Evolutionary conservation across 2,797 vertebrate species (phyloP).

Genomic region (Morus bassanus): DNA sequence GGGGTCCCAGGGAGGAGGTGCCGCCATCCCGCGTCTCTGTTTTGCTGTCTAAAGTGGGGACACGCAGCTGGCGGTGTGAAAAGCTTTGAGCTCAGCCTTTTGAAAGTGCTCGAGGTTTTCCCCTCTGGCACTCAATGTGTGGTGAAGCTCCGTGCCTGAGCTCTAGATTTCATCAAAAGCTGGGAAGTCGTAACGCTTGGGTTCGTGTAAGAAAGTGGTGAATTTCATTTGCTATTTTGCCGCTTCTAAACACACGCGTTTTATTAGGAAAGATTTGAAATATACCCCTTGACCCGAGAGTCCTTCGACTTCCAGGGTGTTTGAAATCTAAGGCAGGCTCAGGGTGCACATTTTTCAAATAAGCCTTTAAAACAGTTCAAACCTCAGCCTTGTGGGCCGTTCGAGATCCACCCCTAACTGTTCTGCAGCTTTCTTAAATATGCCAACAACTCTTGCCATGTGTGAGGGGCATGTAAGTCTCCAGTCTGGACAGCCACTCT

Average conservation of each 20-base stretch:
- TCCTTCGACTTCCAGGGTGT: background rate
- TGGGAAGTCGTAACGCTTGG: accelerated
- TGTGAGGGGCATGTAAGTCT: background rate
- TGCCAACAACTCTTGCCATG: background rate
- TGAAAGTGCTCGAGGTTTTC: background rate
- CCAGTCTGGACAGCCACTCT: background rate
- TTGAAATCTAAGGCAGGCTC: background rate
- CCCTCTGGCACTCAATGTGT: accelerated
- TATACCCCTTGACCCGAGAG: accelerated
- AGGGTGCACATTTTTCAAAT: background rate
- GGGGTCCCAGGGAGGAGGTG: background rate
- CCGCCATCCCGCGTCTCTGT: accelerated
- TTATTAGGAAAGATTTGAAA: background rate
- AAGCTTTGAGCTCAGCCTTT: background rate
- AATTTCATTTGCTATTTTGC: background rate
- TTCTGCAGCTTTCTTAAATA: background rate
- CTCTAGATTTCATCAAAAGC: background rate
- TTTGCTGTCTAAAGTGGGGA: background rate
- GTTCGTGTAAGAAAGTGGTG: background rate
- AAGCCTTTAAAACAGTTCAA: background rate
- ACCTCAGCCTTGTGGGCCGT: background rate
- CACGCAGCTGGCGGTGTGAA: accelerated
- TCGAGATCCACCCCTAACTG: background rate
- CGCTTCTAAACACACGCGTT: background rate
- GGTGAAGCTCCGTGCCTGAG: background rate